Conservation (phyloP, 2,888 invertebrate genomes). For the Cheilosia vernalis region DNA sequence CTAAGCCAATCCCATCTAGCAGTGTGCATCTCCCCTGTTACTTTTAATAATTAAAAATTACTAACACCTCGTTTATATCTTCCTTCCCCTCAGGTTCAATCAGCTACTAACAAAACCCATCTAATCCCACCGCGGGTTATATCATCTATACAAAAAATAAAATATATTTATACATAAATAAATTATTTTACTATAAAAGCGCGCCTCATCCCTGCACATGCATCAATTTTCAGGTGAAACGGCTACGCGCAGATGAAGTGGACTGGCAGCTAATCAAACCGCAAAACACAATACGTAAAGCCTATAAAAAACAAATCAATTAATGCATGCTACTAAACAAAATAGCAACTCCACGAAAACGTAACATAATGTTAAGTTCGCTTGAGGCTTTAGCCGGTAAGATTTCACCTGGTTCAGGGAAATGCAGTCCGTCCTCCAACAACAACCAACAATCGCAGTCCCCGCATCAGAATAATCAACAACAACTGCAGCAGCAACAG, state of each 20-base stretch:
- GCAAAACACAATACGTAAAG: slow-evolving; percentile 5
- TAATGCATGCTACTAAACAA: slow-evolving; percentile 68
- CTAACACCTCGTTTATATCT: slow-evolving; percentile 52
- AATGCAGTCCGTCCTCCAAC: slow-evolving; percentile 79
- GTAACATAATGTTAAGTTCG: slow-evolving; percentile 90
- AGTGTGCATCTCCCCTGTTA: neutral
- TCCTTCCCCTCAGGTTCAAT: slow-evolving; percentile 62
- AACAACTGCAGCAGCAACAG: slow-evolving; percentile 76
- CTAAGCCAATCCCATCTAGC: neutral
- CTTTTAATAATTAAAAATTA: slow-evolving; percentile 43
- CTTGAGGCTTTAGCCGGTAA: slow-evolving; percentile 95
- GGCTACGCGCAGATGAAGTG: slow-evolving; percentile 57
- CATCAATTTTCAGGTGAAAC: slow-evolving; percentile 62
- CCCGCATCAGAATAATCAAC: slow-evolving; percentile 68
- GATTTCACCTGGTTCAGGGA: slow-evolving; percentile 91
- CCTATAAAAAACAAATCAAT: slow-evolving; percentile 43
- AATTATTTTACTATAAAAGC: slow-evolving; percentile 16
- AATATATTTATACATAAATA: slow-evolving; percentile 18
- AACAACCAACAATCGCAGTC: slow-evolving; percentile 76
- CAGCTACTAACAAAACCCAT: slow-evolving; percentile 59
- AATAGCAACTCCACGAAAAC: slow-evolving; percentile 73
- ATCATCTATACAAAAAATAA: slow-evolving; percentile 30
- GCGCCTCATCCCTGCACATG: slow-evolving; percentile 57
- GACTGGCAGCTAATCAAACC: slow-evolving; percentile 38
- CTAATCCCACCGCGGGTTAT: slow-evolving; percentile 57